Evolutionary conservation across 1,140 invertebrate species (phyloP).

Genomic region (Thalassaphorura encarpata): DNA sequence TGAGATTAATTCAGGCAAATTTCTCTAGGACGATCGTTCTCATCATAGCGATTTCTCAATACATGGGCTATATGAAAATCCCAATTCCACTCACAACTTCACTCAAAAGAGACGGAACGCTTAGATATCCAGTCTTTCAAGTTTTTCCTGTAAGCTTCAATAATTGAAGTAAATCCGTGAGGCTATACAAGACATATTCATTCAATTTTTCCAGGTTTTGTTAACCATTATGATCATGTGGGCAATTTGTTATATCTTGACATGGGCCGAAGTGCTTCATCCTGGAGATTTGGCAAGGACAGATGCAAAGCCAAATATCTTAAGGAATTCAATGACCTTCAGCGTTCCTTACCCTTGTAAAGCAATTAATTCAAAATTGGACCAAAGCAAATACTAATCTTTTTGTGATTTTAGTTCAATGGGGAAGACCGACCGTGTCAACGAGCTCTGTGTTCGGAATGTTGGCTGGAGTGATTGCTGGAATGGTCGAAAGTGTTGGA

Average conservation of each 20-base stretch:
- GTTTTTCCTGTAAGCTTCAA: conserved; percentile 64
- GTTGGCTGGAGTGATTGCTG: conserved; percentile 70
- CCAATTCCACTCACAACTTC: conserved; percentile 52
- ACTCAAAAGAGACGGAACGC: conserved; percentile 43
- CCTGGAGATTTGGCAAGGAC: conserved; percentile 60
- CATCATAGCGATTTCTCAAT: conserved; percentile 70
- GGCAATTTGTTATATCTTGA: conserved; percentile 62
- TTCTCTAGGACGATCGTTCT: conserved; percentile 63
- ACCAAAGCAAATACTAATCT: background rate
- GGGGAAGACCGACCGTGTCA: conserved; percentile 71
- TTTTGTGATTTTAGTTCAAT: conserved; percentile 52
- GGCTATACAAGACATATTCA: too few relatives aligned
- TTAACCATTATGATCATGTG: conserved; percentile 69
- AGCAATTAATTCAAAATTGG: background rate
- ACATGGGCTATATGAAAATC: conserved; percentile 55
- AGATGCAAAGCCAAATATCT: conserved; percentile 54
- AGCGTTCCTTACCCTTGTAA: conserved; percentile 48
- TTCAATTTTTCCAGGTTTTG: conserved; percentile 73
- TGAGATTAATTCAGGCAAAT: background rate
- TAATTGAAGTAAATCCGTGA: too few relatives aligned
- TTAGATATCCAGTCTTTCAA: conserved; percentile 65
- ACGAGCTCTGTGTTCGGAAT: conserved; percentile 66
- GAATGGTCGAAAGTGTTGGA: conserved; percentile 75
- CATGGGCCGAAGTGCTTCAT: conserved; percentile 52
- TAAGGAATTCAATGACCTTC: conserved; percentile 69